Evolutionary conservation across 2,113 vertebrate genomes (phyloP).

Genomic region (Microcebus lehilahytsara): DNA sequence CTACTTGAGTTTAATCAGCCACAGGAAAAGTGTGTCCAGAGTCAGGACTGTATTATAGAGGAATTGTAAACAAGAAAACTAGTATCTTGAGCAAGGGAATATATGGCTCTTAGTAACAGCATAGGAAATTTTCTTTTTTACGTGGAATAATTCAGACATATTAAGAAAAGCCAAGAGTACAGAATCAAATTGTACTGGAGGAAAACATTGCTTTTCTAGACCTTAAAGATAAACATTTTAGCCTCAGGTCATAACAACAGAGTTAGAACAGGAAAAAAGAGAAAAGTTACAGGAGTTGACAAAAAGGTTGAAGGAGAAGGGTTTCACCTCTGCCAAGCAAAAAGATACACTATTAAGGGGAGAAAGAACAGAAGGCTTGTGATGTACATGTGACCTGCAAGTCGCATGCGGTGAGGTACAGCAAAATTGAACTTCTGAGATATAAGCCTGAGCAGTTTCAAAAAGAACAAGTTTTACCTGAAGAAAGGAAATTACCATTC

Average conservation of each 20-base stretch:
- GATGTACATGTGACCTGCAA: not conserved
- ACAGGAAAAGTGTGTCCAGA: not conserved
- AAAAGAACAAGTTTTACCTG: not conserved
- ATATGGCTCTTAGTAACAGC: not conserved
- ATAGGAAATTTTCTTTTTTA: not conserved
- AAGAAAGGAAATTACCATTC: not conserved
- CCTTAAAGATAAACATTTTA: not conserved
- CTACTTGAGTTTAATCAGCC: not conserved
- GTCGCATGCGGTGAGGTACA: not conserved
- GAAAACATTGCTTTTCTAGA: not conserved
- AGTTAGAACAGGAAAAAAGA: not conserved
- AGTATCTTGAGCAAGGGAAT: not conserved
- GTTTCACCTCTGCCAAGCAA: not conserved
- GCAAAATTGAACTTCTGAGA: not conserved
- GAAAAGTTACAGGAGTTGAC: not conserved
- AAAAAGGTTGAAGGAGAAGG: not conserved
- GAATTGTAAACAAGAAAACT: not conserved
- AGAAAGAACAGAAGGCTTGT: not conserved
- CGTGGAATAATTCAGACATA: not conserved
- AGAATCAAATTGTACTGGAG: not conserved
- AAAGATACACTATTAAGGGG: not conserved
- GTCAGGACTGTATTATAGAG: not conserved
- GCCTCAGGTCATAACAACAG: not conserved
- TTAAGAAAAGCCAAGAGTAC: not conserved
- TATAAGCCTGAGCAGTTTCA: not conserved